Conservation (phyloP, 1,140 invertebrate genomes). For the Megalopta genalis region DNA sequence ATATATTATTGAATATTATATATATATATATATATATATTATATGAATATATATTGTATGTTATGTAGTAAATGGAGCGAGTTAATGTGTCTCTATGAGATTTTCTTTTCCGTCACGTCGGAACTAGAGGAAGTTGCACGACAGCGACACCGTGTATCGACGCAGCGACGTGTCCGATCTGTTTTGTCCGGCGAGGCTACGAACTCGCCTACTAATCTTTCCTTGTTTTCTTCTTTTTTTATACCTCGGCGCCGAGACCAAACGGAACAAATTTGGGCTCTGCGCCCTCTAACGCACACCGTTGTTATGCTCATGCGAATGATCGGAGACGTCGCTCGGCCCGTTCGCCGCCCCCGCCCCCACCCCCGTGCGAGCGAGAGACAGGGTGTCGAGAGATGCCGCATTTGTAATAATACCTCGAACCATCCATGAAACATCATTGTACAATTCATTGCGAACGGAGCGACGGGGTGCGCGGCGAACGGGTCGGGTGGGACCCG, state of each 20-base stretch:
- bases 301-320: constrained; percentile 9
- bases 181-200: too few relatives aligned
- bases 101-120: constrained; percentile 67
- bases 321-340: constrained; percentile 52
- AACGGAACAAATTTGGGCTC: not conserved
- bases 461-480: not conserved
- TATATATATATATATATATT: constrained; percentile 71
- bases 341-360: not conserved
- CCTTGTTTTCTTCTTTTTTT: constrained; percentile 10
- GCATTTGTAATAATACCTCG: too few relatives aligned
- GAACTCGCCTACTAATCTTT: not conserved
- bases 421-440: not conserved
- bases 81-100: constrained; percentile 77
- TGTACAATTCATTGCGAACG: not conserved
- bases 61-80: constrained; percentile 78
- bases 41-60: constrained; percentile 79
- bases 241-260: not conserved
- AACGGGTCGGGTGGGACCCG: not conserved
- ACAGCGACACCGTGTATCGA: not conserved
- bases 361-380: too few relatives aligned
- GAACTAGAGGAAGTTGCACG: constrained; percentile 35
- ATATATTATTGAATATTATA: constrained; percentile 72
- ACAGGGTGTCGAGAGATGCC: too few relatives aligned
- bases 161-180: constrained; percentile 60
- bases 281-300: constrained; percentile 37